phyloP scores from a whole-genome alignment of 2,797 vertebrate genomes.

The Dipus sagitta region DNA sequence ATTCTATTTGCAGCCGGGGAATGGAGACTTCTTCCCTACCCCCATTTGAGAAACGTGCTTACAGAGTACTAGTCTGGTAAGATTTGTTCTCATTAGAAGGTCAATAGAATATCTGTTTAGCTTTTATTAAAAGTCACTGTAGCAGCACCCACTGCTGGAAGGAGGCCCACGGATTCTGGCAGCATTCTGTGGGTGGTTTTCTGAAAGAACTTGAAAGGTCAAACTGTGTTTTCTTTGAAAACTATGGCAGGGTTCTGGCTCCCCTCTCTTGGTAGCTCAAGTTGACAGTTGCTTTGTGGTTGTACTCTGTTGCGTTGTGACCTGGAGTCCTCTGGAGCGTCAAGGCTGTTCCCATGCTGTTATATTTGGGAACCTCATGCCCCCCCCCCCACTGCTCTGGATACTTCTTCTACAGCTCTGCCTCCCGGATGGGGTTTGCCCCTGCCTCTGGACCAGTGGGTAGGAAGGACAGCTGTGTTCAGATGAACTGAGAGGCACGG shows the following conservation, averaged over 20 bases:
- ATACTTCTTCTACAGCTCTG: neutral
- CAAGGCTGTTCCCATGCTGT: neutral
- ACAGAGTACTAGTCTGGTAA: constrained; percentile 45
- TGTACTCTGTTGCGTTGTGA: neutral
- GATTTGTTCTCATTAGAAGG: constrained; percentile 65
- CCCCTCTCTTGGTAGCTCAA: neutral
- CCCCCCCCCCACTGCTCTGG: neutral
- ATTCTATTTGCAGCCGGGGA: neutral
- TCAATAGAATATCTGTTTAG: constrained; percentile 48
- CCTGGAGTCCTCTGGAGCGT: constrained; percentile 28
- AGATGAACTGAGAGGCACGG: neutral
- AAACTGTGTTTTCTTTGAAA: constrained; percentile 59
- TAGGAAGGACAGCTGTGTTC: neutral
- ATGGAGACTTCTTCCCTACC: neutral
- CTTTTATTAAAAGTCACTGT: constrained; percentile 24
- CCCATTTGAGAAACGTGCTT: constrained; percentile 8
- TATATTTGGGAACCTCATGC: neutral
- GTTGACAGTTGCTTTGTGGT: neutral
- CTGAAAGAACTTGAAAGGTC: constrained; percentile 60
- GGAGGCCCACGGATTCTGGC: neutral
- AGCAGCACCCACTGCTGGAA: neutral
- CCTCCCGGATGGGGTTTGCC: neutral
- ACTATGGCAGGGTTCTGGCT: neutral
- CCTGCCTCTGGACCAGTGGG: neutral
- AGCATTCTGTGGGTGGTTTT: neutral